phyloP scores from a whole-genome alignment of 2,888 invertebrate species.

The Cantharis rufa region DNA sequence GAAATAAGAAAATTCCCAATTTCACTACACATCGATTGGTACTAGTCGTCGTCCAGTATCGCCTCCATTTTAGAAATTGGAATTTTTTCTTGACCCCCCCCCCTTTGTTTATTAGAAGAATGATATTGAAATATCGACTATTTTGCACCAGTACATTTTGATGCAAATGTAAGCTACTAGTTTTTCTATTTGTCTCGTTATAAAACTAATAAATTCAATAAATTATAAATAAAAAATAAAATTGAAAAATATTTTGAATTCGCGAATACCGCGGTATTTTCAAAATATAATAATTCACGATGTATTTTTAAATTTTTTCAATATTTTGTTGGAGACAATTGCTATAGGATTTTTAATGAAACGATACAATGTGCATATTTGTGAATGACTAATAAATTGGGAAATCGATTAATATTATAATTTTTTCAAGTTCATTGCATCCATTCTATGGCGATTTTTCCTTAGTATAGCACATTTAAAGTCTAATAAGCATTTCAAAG shows the following conservation, averaged over 20 bases:
- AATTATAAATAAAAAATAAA: too few species aligned
- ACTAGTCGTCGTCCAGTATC: too few species aligned
- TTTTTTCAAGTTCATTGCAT: constrained; percentile 17
- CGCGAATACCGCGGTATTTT: too few species aligned
- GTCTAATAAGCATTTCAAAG: constrained; percentile 14
- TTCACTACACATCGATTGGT: too few species aligned
- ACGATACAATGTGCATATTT: background rate
- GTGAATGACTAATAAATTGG: background rate
- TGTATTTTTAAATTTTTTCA: background rate
- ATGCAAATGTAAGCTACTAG: too few species aligned
- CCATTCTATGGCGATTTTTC: background rate
- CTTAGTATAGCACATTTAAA: background rate
- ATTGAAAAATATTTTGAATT: background rate
- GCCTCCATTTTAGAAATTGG: too few species aligned
- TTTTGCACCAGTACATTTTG: too few species aligned
- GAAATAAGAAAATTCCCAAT: too few species aligned
- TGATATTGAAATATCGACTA: too few species aligned
- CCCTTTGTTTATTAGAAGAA: too few species aligned
- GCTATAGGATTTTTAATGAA: background rate
- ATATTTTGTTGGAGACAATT: background rate
- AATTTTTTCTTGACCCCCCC: too few species aligned
- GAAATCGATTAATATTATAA: constrained; percentile 6
- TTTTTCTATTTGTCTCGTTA: too few species aligned
- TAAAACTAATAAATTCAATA: background rate
- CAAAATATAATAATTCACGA: background rate